phyloP scores from a whole-genome alignment of 2,113 vertebrate genomes.

The Ictalurus punctatus region DNA sequence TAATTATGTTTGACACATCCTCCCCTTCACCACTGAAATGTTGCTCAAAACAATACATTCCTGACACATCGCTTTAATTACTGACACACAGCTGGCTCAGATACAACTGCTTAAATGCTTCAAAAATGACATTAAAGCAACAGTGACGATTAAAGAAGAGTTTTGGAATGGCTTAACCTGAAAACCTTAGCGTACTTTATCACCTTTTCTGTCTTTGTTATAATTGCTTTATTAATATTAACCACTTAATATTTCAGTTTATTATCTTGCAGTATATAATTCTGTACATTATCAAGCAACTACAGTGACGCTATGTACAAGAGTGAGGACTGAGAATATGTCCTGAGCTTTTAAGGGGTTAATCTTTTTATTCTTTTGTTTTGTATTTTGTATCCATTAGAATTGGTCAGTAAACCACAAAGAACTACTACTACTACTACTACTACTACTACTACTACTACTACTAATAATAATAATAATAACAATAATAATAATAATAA shows the following conservation, averaged over 20 bases:
- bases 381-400: neutral
- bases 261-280: neutral
- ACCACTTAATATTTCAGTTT: neutral
- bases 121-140: neutral
- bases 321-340: neutral
- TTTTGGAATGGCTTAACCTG: neutral
- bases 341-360: neutral
- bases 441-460: too few species aligned
- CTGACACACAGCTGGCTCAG: neutral
- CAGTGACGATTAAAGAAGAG: neutral
- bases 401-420: neutral
- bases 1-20: conserved; percentile 14
- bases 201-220: neutral
- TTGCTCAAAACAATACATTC: conserved; percentile 23
- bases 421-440: too few species aligned
- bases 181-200: neutral
- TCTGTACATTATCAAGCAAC: neutral
- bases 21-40: conserved; percentile 21
- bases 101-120: neutral
- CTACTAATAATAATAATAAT: neutral
- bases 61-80: conserved; percentile 6
- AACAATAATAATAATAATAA: neutral
- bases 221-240: neutral
- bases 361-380: neutral
- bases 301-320: neutral